Percentiles rank a stretch among this genome's conserved stretches.
These are phyloP conservation scores for Drosophila buzzatii DNA, from an alignment of 2,888 invertebrate genomes.

Conservation along the genomic window DNA sequence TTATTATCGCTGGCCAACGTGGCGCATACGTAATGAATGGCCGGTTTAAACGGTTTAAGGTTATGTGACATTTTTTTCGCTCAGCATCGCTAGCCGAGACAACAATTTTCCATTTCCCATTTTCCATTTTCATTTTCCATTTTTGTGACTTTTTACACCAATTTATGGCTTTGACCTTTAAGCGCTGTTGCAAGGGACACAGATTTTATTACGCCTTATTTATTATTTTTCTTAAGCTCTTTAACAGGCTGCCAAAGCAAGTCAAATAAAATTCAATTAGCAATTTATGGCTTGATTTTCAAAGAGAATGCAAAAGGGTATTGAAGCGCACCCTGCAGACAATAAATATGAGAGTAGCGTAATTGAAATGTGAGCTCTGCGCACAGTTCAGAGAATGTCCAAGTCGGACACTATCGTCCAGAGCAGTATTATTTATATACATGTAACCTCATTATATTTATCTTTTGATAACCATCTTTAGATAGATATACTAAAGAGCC, in stretches of 20 bases:
- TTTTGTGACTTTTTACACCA: constrained; percentile 37
- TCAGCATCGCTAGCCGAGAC: constrained; percentile 15
- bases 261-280: constrained; percentile 23
- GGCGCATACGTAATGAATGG: constrained; percentile 72
- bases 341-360: no score
- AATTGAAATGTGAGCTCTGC: no score
- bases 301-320: background rate
- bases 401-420: background rate
- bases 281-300: constrained; percentile 1
- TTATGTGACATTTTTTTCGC: constrained; percentile 47
- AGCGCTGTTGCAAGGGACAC: constrained; percentile 20
- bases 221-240: constrained; percentile 19
- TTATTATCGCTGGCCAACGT: constrained; percentile 70
- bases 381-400: background rate
- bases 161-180: constrained; percentile 64
- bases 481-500: background rate
- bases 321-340: background rate
- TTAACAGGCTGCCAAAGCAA: constrained; percentile 2
- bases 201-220: constrained; percentile 43
- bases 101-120: constrained; percentile 18
- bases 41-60: constrained; percentile 62
- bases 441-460: background rate
- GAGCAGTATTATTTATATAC: background rate
- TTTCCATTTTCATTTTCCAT: constrained; percentile 25
- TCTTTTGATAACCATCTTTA: background rate